Evolutionary conservation across 2,888 invertebrate genomes (phyloP), one percentile per base, ranked within the genome.

Genomic region (Balanococcus diminutus): DNA sequence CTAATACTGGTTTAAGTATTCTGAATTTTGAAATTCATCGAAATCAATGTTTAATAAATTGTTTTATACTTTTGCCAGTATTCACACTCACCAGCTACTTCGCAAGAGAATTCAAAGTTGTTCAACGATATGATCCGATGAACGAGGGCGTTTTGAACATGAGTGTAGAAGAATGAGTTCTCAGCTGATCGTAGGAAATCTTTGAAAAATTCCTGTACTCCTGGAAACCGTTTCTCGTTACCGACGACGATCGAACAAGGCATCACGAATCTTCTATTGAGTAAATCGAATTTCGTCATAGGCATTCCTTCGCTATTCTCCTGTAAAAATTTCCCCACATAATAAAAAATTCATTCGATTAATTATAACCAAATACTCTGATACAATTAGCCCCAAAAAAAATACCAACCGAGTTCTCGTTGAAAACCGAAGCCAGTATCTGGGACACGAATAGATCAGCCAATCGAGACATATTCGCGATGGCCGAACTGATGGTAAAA

Each of bases 391-490:
- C 14, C 8, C 8, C 4, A 4, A 22, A 56, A 9, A n/a, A 46
- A 46, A 3, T n/a, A 84, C 84, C 42, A 32, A 85, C 85, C 31
- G 42, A 39, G 28, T 85, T 51, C 19, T 85, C 85, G 46, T 85
- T 85, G 46, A 85, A 85, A 25, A 85, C 85, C 1, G 85, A 85
- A 85, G 85, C 85, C 19, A 85, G 46, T 31, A 85, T 85, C 22
- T 85, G 85, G 8, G 85, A 85, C 28, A 85, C 85, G 75, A 85
- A 85, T 25, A 85, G 46, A 79, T 85, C 79, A n/a, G 85, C 85
- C 14, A 85, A 79, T 51, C 85, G 25, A 31, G 42, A 75, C 85
- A 85, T 85, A 46, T 85, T 85, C 5, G 51, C 31, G 16, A 72
- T 75, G 28, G 72, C 85, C 22, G 85, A 79, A 46, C 75, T 75